phyloP scores from a whole-genome alignment of 2,797 vertebrate species.

The Mormyrus hasselquistii region DNA sequence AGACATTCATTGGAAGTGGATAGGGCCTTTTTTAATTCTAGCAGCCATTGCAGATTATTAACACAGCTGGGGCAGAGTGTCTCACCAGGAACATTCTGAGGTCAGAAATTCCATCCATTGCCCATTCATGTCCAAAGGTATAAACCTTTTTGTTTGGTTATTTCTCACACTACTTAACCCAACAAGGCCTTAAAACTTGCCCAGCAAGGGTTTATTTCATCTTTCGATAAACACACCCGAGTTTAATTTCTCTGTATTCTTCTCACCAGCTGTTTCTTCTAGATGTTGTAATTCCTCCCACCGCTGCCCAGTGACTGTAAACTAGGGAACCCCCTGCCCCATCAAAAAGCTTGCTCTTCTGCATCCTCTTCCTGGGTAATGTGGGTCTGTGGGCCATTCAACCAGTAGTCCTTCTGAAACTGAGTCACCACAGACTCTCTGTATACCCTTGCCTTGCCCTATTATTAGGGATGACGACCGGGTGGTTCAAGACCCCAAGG shows the following conservation, averaged over 20 bases:
- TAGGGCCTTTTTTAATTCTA: background rate
- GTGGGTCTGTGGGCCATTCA: background rate
- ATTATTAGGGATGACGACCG: background rate
- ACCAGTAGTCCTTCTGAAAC: background rate
- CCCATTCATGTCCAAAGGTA: background rate
- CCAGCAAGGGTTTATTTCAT: background rate
- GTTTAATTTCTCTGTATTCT: background rate
- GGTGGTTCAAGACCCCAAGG: background rate
- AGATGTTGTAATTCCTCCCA: background rate
- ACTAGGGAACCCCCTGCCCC: background rate
- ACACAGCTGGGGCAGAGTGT: background rate
- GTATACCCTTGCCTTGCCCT: background rate
- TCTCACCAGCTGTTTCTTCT: background rate
- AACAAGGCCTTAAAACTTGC: background rate
- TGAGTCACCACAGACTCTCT: background rate
- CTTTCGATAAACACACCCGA: background rate
- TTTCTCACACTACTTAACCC: background rate
- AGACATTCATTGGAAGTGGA: background rate
- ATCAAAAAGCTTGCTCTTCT: background rate
- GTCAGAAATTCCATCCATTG: constrained; percentile 1
- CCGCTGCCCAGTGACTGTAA: background rate
- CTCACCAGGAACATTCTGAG: background rate
- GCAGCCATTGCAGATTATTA: background rate
- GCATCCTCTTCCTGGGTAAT: background rate
- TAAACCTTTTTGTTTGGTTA: background rate